A percentile compares a stretch with the other conserved stretches of the same genome.
phyloP scores from a whole-genome alignment of 1,140 invertebrate species.

The Scaptomyza graminum region DNA sequence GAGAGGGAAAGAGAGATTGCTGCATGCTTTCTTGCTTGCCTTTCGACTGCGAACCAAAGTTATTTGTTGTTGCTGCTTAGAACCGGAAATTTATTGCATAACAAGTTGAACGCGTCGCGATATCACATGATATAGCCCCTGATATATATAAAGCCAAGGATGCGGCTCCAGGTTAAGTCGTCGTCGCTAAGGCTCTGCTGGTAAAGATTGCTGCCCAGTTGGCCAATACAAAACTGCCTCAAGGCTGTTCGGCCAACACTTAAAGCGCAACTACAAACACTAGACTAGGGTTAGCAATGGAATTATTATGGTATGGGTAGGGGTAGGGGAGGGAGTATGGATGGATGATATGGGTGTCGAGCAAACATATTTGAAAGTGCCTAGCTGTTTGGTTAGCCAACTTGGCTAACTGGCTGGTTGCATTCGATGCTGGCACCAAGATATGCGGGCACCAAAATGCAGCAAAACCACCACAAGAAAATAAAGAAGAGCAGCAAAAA shows the following conservation, averaged over 20 bases:
- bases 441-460: constrained; percentile 22
- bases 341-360: neutral
- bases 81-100: constrained; percentile 82
- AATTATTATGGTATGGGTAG: neutral
- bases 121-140: constrained; percentile 61
- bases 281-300: neutral
- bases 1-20: neutral
- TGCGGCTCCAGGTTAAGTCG: neutral
- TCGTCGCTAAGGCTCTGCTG: neutral
- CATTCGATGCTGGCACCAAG: constrained; percentile 27
- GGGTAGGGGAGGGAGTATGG: too few relatives aligned
- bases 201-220: neutral
- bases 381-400: neutral
- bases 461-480: constrained; percentile 5
- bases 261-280: constrained; percentile 29
- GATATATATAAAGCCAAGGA: constrained; percentile 12
- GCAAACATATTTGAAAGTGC: constrained; percentile 43
- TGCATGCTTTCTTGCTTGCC: constrained; percentile 37
- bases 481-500: neutral
- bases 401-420: constrained; percentile 16
- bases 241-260: constrained; percentile 67
- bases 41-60: constrained; percentile 13
- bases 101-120: constrained; percentile 61
- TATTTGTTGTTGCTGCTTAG: constrained; percentile 46
- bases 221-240: constrained; percentile 56